Conservation (phyloP, 2,797 vertebrate species). For the Naso thynnoides region DNA sequence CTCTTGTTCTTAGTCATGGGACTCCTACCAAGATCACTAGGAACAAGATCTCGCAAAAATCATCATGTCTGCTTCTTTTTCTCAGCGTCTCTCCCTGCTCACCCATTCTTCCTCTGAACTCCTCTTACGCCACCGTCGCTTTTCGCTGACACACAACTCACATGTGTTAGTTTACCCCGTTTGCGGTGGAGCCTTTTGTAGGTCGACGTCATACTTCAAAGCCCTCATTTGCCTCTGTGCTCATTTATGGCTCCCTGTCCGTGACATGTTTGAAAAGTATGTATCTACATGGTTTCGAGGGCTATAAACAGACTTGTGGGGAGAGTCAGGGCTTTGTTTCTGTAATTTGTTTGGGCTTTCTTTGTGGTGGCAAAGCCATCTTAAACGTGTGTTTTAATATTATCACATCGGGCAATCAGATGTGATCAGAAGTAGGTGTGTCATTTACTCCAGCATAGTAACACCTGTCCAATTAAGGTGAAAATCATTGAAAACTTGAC, state of each 20-base stretch:
- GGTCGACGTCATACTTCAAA: slow-evolving; percentile 83
- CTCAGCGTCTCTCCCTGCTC: slow-evolving; percentile 12
- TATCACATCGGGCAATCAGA: slow-evolving; percentile 51
- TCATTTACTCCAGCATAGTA: slow-evolving; percentile 32
- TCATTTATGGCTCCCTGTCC: slow-evolving; percentile 74
- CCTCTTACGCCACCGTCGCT: slow-evolving; percentile 26
- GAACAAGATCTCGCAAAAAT: slow-evolving; percentile 49
- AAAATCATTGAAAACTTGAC: slow-evolving; percentile 49
- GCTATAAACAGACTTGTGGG: slow-evolving; percentile 75
- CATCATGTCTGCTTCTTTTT: slow-evolving; percentile 17
- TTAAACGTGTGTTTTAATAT: slow-evolving; percentile 63
- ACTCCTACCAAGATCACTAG: slow-evolving; percentile 49
- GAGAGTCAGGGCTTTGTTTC: slow-evolving; percentile 70
- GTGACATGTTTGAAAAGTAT: slow-evolving; percentile 84
- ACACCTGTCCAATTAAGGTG: slow-evolving; percentile 16
- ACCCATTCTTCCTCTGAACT: slow-evolving; percentile 22
- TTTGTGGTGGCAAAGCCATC: slow-evolving; percentile 54
- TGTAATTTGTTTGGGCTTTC: slow-evolving; percentile 62
- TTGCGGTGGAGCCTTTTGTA: slow-evolving; percentile 78
- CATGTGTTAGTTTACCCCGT: slow-evolving; percentile 66
- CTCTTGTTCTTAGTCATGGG: slow-evolving; percentile 53
- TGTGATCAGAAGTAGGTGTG: slow-evolving; percentile 29
- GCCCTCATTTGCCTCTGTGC: slow-evolving; percentile 67
- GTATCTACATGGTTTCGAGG: slow-evolving; percentile 77
- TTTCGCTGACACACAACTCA: slow-evolving; percentile 77